Percentiles rank a stretch among this genome's conserved stretches.
Evolutionary conservation across 2,797 vertebrate species (phyloP).

Genomic region (Crax fasciolata): DNA sequence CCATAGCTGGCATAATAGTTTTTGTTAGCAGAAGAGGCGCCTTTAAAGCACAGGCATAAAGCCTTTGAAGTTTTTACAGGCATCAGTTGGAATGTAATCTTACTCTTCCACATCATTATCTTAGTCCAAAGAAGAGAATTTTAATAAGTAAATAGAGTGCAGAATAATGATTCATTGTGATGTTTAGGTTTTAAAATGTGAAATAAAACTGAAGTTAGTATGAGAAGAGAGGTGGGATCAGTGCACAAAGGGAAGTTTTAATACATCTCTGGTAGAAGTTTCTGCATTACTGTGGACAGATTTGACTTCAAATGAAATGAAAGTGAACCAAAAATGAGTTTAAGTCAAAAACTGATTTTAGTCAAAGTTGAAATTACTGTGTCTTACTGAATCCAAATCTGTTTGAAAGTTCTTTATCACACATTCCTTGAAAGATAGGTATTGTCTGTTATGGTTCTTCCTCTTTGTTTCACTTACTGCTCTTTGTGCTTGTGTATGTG

Average conservation of each 20-base stretch:
- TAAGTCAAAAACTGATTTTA: neutral
- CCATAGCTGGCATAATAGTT: neutral
- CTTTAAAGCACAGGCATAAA: neutral
- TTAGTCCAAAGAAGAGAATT: neutral
- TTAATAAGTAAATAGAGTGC: neutral
- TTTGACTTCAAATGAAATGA: neutral
- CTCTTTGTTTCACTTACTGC: neutral
- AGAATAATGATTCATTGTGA: neutral
- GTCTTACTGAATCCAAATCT: neutral
- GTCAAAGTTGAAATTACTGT: neutral
- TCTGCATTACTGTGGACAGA: neutral
- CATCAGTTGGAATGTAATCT: neutral
- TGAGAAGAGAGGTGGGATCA: neutral
- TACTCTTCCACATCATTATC: neutral
- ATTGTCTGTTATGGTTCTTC: neutral
- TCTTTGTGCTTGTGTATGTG: neutral
- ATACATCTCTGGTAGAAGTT: neutral
- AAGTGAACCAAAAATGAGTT: neutral
- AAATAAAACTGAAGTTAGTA: neutral
- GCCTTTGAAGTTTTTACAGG: neutral
- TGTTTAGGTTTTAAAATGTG: constrained; percentile 7
- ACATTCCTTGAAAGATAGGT: neutral
- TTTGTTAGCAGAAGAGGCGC: neutral
- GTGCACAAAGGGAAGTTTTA: neutral
- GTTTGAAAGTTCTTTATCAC: neutral